Percentiles rank a stretch among this genome's conserved stretches.
phyloP scores from a whole-genome alignment of 2,888 invertebrate species.

The Dendrolimus pini region DNA sequence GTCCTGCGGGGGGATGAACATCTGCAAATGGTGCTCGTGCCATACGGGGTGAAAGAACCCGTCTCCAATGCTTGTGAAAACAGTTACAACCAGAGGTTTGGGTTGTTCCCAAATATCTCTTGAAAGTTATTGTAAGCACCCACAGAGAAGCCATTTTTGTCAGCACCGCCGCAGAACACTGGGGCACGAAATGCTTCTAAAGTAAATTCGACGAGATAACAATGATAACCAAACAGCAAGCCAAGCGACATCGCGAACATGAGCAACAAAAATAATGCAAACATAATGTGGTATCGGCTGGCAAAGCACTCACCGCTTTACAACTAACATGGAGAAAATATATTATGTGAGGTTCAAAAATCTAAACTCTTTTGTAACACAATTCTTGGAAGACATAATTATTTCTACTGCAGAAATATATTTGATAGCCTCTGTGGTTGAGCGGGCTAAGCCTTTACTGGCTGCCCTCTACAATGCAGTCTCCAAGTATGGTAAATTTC shows the following conservation, averaged over 20 bases:
- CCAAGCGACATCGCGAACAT: constrained; percentile 98
- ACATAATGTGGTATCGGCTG: constrained; percentile 95
- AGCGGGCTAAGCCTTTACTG: too few species aligned
- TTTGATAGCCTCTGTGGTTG: too few species aligned
- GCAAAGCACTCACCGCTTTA: constrained; percentile 40
- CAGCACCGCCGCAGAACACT: constrained; percentile 93
- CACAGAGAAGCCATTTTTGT: constrained; percentile 97
- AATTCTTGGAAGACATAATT: too few species aligned
- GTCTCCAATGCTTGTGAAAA: constrained; percentile 81
- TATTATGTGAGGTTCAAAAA: too few species aligned
- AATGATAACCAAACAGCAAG: constrained; percentile 97
- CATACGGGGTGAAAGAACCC: too few species aligned
- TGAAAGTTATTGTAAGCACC: constrained; percentile 94
- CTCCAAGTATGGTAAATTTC: too few species aligned
- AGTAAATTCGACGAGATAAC: constrained; percentile 93
- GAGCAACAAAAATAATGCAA: constrained; percentile 96
- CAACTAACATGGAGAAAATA: too few species aligned
- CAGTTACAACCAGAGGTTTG: constrained; percentile 92
- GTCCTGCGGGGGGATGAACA: too few species aligned
- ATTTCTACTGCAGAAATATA: too few species aligned
- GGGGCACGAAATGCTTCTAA: constrained; percentile 97
- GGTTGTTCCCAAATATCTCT: constrained; percentile 96
- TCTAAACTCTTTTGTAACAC: too few species aligned
- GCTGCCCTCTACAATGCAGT: too few species aligned
- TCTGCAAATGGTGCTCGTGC: too few species aligned